Base-by-base conservation (phyloP, 2,113 vertebrate genomes). In the Cyprinodon tularosa region DNA sequence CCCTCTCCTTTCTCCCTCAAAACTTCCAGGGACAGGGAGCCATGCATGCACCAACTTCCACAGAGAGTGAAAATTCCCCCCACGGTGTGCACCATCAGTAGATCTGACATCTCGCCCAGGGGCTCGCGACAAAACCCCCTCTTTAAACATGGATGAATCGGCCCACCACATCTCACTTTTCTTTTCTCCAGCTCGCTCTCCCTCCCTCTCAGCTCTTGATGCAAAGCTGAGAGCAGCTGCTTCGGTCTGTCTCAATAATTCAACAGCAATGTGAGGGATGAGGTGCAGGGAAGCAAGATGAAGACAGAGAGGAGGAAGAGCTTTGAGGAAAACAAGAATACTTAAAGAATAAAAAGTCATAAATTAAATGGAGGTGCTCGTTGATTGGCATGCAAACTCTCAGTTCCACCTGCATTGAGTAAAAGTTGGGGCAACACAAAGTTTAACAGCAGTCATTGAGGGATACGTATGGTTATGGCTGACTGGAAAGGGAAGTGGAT, bases 111-210 rank as follows among this genome's bases (percentile, higher is more conserved):
- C 80, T 90, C 71, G 90, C 89, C 91, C 1, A 29, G 78, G 88
- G 91, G 88, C 86, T 84, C 74, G 71, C 62, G 78, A 94, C 91
- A 92, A 93, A 92, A 91, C 88, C 84, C 89, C 79, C 29, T 88
- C 81, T 93, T 95, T 92, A 94, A 93, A 95, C 88, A 93, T 93
- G 90, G 89, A 94, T 93, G 91, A 93, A 86, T 80, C 86, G 70
- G 68, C 84, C 88, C 88, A 84, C 79, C 83, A 69, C 61, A 77
- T 69, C 72, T 67, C 74, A 63, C 68, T 78, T 66, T 84, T 75
- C 62, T 48, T 66, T 77, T 70, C 74, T 66, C 75, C 48, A 39
- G 80, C 76, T 47, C 73, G 81, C 73, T 72, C 10, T 73, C 74
- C 14, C 59, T 89, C 80, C 72, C 76, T 79, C 79, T 71, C 77